Evolutionary conservation across 2,888 invertebrate species (phyloP), one percentile per base, ranked within the genome.

Genomic region (Molorchus minor): DNA sequence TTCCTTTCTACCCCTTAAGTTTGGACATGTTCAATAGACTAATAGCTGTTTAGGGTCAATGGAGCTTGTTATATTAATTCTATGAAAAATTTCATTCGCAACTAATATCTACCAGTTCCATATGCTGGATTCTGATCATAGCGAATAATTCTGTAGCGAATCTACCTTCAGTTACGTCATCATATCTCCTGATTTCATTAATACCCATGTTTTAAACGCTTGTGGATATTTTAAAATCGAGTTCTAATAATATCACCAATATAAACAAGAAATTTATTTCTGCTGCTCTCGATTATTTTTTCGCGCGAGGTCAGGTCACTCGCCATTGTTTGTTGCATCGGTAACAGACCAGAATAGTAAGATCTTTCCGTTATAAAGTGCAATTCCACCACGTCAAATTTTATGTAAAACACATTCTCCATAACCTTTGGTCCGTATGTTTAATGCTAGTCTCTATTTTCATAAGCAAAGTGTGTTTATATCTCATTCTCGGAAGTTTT

Each of bases 231-330:
- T 40, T 16, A 17, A 49, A 49, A 49, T 38, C 13, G 10, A 21
- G 21, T 21, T 49, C 49, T 49, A 49, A 49, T 49, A 49, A 49
- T 49, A 49, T 21, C 15, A 49, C 13, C 16, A 49, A 40, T 29
- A 36, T 49, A 49, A 38, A 49, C 38, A 49, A 7, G 3, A 16
- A n/a, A 49, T 49, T 49, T 49, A 49, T 49, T 49, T 49, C 38
- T n/a, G 12, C n/a, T 21, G 25, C 12, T n/a, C 16, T 38, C 7
- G 17, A 13, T 25, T 49, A 40, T 49, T 25, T 49, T 36, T 49
- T 38, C 33, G 7, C 1, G 3, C 35, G 36, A 49, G 49, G 49
- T 38, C 25, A 49, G 47, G 47, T 49, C 47, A 38, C 36, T 40
- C 21, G 36, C 15, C 16, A 49, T 49, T 49, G 38, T 49, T 38